Evolutionary conservation across 2,888 invertebrate genomes (phyloP).

Genomic region (Rhagium mordax): DNA sequence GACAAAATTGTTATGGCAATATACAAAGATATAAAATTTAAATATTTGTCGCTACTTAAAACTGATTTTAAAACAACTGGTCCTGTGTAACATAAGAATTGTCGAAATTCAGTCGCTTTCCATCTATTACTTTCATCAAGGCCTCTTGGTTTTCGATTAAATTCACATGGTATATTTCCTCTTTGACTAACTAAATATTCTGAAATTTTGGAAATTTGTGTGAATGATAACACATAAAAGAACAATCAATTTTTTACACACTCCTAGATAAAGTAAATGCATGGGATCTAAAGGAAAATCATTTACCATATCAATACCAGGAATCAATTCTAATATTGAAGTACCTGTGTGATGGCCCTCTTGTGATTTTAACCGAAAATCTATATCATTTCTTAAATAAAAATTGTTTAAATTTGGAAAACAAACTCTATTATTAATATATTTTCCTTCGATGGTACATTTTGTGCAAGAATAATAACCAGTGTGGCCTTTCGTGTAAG

Average conservation of each 20-base stretch:
- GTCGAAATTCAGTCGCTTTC: conserved; percentile 49
- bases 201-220: conserved; percentile 13
- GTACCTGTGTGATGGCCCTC: conserved; percentile 45
- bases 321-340: conserved; percentile 44
- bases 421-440: conserved; percentile 18
- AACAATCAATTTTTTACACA: conserved; percentile 38
- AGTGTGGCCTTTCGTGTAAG: conserved; percentile 46
- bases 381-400: conserved; percentile 31
- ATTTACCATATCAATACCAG: conserved; percentile 52
- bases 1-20: too few relatives aligned
- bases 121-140: conserved; percentile 37
- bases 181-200: background rate
- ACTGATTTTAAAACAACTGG: conserved; percentile 39
- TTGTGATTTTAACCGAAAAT: conserved; percentile 38
- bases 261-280: conserved; percentile 41
- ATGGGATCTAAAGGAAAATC: conserved; percentile 49
- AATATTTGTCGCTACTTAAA: conserved; percentile 32
- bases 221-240: background rate
- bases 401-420: conserved; percentile 31
- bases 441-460: conserved; percentile 44
- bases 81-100: conserved; percentile 46
- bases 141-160: conserved; percentile 36
- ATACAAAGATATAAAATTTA: conserved; percentile 38
- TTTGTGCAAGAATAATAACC: conserved; percentile 53
- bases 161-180: conserved; percentile 21